phyloP scores from a whole-genome alignment of 2,888 invertebrate genomes.

The Patella caerulea region DNA sequence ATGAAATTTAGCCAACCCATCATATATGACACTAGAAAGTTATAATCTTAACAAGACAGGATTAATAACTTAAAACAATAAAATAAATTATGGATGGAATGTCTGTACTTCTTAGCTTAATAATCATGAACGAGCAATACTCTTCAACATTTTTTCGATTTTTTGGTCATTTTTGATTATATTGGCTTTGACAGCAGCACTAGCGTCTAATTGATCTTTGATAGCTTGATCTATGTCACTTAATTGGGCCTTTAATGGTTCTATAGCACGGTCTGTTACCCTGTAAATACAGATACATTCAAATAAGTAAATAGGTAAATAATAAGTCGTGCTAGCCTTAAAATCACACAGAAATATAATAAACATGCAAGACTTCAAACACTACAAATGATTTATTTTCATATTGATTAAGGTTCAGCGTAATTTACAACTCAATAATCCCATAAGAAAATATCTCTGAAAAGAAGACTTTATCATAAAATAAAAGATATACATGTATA shows the following conservation, averaged over 20 bases:
- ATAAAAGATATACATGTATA: no score
- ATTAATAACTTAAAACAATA: neutral
- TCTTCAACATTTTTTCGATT: constrained; percentile 76
- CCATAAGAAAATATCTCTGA: no score
- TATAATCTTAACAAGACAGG: no score
- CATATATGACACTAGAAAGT: no score
- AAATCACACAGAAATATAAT: neutral
- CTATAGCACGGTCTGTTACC: constrained; percentile 81
- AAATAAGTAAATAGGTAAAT: no score
- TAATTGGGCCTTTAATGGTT: constrained; percentile 83
- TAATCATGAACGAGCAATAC: constrained; percentile 62
- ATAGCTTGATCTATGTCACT: constrained; percentile 84
- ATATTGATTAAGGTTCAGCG: no score
- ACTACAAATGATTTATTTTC: no score
- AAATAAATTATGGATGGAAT: neutral
- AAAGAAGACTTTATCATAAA: no score
- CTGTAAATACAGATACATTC: constrained; percentile 71
- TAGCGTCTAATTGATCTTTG: constrained; percentile 75
- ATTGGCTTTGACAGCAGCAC: constrained; percentile 77
- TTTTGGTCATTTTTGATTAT: constrained; percentile 85
- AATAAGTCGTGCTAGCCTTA: neutral
- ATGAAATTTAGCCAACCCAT: no score
- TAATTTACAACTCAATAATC: no score
- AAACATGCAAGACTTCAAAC: no score
- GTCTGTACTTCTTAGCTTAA: neutral